Base-by-base conservation (phyloP, 1,140 invertebrate genomes). In the Tenebrio molitor region DNA sequence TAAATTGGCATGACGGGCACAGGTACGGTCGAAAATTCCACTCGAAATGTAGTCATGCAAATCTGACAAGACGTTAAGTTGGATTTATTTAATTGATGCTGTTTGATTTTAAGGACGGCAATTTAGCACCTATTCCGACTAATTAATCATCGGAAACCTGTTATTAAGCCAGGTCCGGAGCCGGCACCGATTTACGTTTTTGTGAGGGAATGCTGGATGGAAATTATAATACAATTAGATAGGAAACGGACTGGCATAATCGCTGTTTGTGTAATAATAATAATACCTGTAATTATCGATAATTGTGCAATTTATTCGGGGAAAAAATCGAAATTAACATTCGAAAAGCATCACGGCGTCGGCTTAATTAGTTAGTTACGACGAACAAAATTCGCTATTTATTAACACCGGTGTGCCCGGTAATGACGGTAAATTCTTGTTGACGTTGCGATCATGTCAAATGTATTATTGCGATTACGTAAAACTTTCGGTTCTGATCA, bases 51-150 rank as follows among this genome's bases (percentile, higher is more conserved):
- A 50, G 16, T 50, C 44, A 50, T 50, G 44, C 50, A 33, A 58
- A 58, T 58, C 23, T 58, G 50, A 50, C 44, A 50, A 50, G 44
- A 50, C 44, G 44, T 58, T 25, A 25, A 29, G 12, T 14, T 25
- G 12, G 50, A 50, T 58, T 58, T 29, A 34, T 58, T 58, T 58
- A 58, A 58, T 58, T 58, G 29, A 58, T 33, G n/a, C 21, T 58
- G 50, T 58, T 58, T 58, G 23, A 58, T 29, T 29, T 58, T 29
- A 58, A 58, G 23, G 23, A 58, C 23, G 21, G 50, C 12, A 58
- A 58, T 58, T 58, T 58, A 58, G 50, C 50, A 58, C 50, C 50
- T 58, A 29, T 58, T 58, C 21, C n/a, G 23, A 29, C 23, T 58
- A 58, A 58, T 58, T 58, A 58, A 58, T 58, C 50, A 29, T 58